Conservation (phyloP, 1,140 invertebrate species). For the Diachasma alloeum region DNA sequence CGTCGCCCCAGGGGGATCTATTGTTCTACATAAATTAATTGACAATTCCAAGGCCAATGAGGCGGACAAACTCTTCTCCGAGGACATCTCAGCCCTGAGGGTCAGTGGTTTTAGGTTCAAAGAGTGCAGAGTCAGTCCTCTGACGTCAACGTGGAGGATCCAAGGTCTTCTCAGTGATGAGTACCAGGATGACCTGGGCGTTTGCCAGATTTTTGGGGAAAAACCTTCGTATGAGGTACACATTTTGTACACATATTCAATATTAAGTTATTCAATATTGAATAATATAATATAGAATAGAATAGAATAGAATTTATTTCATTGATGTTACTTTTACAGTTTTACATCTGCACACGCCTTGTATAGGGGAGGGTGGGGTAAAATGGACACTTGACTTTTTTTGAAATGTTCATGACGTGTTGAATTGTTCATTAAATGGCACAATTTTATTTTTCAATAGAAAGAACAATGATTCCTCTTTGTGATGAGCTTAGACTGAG, state of each 20-base stretch:
- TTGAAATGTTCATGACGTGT: too few relatives aligned
- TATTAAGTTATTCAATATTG: too few relatives aligned
- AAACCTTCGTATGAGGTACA: constrained; percentile 73
- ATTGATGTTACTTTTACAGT: too few relatives aligned
- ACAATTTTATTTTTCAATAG: too few relatives aligned
- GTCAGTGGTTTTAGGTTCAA: constrained; percentile 72
- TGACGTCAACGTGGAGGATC: constrained; percentile 60
- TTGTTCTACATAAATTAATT: constrained; percentile 46
- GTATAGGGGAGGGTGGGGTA: too few relatives aligned
- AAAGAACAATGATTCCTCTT: too few relatives aligned
- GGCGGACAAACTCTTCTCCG: constrained; percentile 51
- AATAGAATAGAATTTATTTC: too few relatives aligned
- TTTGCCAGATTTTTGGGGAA: constrained; percentile 62
- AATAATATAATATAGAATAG: neutral
- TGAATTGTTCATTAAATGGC: too few relatives aligned
- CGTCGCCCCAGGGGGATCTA: constrained; percentile 68
- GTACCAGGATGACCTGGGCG: constrained; percentile 60
- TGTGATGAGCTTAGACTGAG: too few relatives aligned
- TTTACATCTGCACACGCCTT: too few relatives aligned
- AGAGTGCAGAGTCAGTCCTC: constrained; percentile 33
- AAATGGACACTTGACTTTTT: too few relatives aligned
- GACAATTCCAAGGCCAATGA: constrained; percentile 23
- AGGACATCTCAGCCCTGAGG: constrained; percentile 66
- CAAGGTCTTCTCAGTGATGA: constrained; percentile 69
- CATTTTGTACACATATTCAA: too few relatives aligned